Conservation (phyloP, 2,888 invertebrate genomes). For the Dryocosmus kuriphilus region DNA sequence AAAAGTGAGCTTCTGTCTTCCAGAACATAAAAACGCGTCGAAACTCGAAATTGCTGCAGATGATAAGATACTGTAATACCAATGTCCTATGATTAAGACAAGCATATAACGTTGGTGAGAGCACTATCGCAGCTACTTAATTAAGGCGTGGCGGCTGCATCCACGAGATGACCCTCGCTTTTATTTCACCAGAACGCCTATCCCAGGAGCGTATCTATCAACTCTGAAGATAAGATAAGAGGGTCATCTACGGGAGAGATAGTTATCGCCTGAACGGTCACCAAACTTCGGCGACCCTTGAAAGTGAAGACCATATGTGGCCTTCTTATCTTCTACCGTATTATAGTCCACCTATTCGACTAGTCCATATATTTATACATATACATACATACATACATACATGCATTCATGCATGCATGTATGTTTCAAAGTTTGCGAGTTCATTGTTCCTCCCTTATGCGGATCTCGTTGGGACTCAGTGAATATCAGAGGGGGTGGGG, state of each 20-base stretch:
- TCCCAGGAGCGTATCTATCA: constrained; percentile 69
- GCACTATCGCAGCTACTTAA: constrained; percentile 66
- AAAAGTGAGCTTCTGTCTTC: no score
- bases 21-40: no score
- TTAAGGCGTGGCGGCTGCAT: constrained; percentile 72
- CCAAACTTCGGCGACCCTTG: constrained; percentile 61
- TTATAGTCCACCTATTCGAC: constrained; percentile 43
- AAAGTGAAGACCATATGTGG: constrained; percentile 69
- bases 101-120: constrained; percentile 41
- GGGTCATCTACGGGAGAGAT: constrained; percentile 63
- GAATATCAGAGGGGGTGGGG: constrained; percentile 39
- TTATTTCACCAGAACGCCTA: constrained; percentile 61
- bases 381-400: constrained; percentile 40
- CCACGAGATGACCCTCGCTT: constrained; percentile 58
- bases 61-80: constrained; percentile 33
- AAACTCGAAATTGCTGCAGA: no score
- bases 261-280: constrained; percentile 66
- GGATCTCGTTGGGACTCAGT: constrained; percentile 8
- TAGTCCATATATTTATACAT: constrained; percentile 45
- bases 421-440: not conserved
- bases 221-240: constrained; percentile 69
- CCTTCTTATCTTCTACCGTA: constrained; percentile 64
- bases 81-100: constrained; percentile 61
- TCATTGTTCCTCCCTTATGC: constrained; percentile 23
- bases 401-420: constrained; percentile 32